Percentiles rank a stretch among this genome's conserved stretches.
Conservation (phyloP, 2,888 invertebrate species). For the Philereme vetulata region DNA sequence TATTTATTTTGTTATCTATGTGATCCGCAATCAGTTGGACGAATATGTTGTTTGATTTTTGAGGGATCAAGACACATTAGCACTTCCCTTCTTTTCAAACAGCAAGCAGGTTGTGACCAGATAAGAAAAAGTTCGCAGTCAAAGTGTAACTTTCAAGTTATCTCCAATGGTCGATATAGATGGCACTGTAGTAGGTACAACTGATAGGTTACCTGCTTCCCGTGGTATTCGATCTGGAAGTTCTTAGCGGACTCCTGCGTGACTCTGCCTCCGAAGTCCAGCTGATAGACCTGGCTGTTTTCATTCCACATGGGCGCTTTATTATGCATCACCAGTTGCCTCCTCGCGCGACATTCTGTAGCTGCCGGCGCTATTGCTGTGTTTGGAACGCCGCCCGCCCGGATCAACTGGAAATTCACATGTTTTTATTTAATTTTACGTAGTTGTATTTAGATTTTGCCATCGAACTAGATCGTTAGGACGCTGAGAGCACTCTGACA, state of each 20-base stretch:
- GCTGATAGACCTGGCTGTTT: slow-evolving; percentile 98
- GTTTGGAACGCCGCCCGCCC: slow-evolving; percentile 66
- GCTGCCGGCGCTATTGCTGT: slow-evolving; percentile 21
- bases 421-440: neutral
- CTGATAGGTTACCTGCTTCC: slow-evolving; percentile 90
- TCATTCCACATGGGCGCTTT: slow-evolving; percentile 99
- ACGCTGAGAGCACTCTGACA: too few relatives aligned
- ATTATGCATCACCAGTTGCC: slow-evolving; percentile 98
- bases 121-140: too few relatives aligned
- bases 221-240: slow-evolving; percentile 98
- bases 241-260: slow-evolving; percentile 99
- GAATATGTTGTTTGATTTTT: too few relatives aligned
- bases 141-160: too few relatives aligned
- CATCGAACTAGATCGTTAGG: too few relatives aligned
- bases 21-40: too few relatives aligned
- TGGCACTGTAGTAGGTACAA: neutral
- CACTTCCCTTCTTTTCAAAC: too few relatives aligned
- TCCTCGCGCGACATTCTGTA: slow-evolving; percentile 57
- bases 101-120: too few relatives aligned
- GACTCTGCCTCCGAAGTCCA: slow-evolving; percentile 99
- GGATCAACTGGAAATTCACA: slow-evolving; percentile 85
- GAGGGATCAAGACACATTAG: too few relatives aligned
- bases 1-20: too few relatives aligned
- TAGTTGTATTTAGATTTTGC: neutral
- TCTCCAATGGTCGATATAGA: too few relatives aligned